Evolutionary conservation across 1,140 invertebrate species (phyloP), one percentile per base, ranked within the genome.

Genomic region (Bombus consobrinus): DNA sequence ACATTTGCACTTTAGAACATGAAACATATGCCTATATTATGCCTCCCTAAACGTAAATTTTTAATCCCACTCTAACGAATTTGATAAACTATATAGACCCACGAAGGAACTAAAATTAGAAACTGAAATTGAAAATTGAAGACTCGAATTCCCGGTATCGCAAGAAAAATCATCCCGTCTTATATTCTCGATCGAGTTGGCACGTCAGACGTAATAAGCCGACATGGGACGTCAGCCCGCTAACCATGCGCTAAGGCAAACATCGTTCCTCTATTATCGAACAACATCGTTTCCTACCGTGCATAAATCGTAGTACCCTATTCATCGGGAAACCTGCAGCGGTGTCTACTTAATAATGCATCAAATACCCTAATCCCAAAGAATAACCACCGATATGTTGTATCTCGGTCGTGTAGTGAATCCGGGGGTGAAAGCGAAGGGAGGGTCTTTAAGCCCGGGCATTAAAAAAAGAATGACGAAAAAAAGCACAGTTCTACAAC

Each of bases 311-410:
- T 22, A 32, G 8, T 18, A 53, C 37, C 62, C 79, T 39, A 39
- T 81, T 73, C 72, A 66, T 18, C 43, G 59, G 32, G 41, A 87
- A 88, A 92, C 91, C 92, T 92, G 92, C 89, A 90, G 85, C 78
- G 85, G 90, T 90, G 92, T 92, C 90, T 92, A 91, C 86, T 94
- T 93, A 94, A 94, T 94, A 94, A 93, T 92, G 88, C 87, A 89
- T 87, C 83, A 79, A 82, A 78, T 84, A 41, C 80, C 81, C 73
- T 91, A 87, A 91, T 90, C 90, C 84, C 68, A 86, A 90, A 91
- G 81, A 91, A 91, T 89, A 91, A 91, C 90, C 87, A 81, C 81
- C 72, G 75, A 84, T 87, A 81, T 77, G 84, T 78, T 69, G 69
- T 72, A 62, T 37, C 68, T 59, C 32, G 86, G 82, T 74, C 25